phyloP scores from a whole-genome alignment of 2,113 vertebrate genomes.

The Corythaeola cristata region DNA sequence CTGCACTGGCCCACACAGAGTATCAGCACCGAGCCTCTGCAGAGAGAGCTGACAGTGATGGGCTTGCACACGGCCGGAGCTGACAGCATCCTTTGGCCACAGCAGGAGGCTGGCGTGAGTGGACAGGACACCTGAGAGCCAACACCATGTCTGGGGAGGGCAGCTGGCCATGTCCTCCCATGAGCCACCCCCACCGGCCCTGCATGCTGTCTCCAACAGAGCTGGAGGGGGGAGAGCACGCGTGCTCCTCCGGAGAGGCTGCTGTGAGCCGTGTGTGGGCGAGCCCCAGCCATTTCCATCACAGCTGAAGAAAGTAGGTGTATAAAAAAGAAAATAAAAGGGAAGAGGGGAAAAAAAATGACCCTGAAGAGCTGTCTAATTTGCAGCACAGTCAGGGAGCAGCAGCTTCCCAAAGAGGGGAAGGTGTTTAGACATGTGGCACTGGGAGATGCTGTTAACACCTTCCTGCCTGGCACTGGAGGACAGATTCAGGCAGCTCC shows the following conservation, averaged over 20 bases:
- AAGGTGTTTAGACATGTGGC: not conserved
- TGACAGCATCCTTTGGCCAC: not conserved
- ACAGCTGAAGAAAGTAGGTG: not conserved
- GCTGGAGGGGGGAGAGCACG: not conserved
- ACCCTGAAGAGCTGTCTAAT: not conserved
- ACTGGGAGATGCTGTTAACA: not conserved
- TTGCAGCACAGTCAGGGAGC: not conserved
- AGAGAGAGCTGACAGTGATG: not conserved
- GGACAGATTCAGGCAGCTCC: not conserved
- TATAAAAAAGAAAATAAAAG: not conserved
- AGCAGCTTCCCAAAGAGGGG: not conserved
- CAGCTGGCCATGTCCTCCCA: not conserved
- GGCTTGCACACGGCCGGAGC: not conserved
- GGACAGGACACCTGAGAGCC: not conserved
- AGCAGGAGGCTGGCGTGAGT: not conserved
- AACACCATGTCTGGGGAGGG: not conserved
- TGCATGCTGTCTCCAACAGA: too few species aligned
- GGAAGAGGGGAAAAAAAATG: not conserved
- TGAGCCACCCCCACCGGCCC: not conserved
- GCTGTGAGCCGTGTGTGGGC: not conserved
- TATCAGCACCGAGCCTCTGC: fast-evolving
- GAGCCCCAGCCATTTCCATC: not conserved
- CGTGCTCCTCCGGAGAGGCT: not conserved
- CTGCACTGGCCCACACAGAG: not conserved
- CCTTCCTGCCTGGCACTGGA: not conserved